Base-by-base conservation (phyloP, 2,113 vertebrate genomes). In the Girardinichthys multiradiatus region DNA sequence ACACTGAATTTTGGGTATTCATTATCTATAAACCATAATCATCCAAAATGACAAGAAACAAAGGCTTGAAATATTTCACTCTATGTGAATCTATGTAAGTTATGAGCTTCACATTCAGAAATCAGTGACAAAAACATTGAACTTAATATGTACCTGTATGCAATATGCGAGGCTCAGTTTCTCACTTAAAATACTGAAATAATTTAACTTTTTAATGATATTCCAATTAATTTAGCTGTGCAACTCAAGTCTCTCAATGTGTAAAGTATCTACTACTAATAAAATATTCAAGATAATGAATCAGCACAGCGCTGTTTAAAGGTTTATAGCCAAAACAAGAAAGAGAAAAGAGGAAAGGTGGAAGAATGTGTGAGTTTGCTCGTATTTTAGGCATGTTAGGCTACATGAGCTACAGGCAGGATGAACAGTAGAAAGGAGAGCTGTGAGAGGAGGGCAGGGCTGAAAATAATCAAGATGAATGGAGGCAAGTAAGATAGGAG, bases 391-490 rank as follows among this genome's bases (percentile, higher is more conserved):
- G 84, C 62, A 1, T n/a, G 80, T 11, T 68, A 64, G 72, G 35
- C 79, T 72, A 86, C 81, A 64, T 70, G 64, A 67, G 84, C 74
- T 86, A 67, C 79, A 85, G 86, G 81, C 86, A 79, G 87, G 35
- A 74, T 71, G 82, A 76, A 68, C 72, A 87, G 92, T 82, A 85
- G 85, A 87, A 77, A 21, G 2, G 57, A 83, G 87, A 85, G 89
- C 85, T 84, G 80, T 88, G 76, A 87, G 89, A 77, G 82, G 90
- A 78, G 90, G 72, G 79, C 87, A 86, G 76, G 37, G 89, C 85
- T 87, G 84, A 90, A 83, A 71, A 79, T 70, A 87, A 89, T 87
- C 80, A 86, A 76, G 76, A 79, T 77, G 81, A 75, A 82, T 17
- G 59, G 68, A 79, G 68, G 76, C 62, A 67, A 67, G 65, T 54